Conservation (phyloP, 2,113 vertebrate species). For the Sorex fumeus region DNA sequence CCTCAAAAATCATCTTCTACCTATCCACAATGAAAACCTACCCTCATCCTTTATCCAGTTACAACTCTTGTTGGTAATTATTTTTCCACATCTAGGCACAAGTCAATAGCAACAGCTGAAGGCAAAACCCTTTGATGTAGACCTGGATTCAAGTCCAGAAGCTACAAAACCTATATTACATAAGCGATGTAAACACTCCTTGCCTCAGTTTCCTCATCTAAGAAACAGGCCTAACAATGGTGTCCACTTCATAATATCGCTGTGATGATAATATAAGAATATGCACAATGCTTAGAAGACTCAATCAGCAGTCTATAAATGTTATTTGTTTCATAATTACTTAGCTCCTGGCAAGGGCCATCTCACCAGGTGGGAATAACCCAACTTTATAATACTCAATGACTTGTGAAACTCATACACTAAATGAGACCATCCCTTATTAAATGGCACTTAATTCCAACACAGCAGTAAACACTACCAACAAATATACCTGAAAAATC, state of each 20-base stretch:
- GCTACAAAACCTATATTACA: background rate
- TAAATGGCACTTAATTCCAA: constrained; percentile 38
- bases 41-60: background rate
- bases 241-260: background rate
- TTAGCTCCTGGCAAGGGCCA: constrained; percentile 49
- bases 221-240: background rate
- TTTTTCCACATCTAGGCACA: constrained; percentile 9
- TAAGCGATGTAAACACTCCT: background rate
- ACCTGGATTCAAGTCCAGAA: constrained; percentile 30
- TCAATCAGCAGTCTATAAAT: background rate
- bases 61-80: background rate
- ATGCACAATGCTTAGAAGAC: background rate
- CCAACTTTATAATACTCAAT: constrained; percentile 54
- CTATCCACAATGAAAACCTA: background rate
- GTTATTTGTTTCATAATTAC: constrained; percentile 19
- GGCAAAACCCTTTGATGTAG: background rate
- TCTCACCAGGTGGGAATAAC: constrained; percentile 21
- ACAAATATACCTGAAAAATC: constrained; percentile 8
- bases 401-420: constrained; percentile 41
- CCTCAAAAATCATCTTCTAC: constrained; percentile 16
- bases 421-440: background rate
- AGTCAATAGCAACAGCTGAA: background rate
- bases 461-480: constrained; percentile 12
- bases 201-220: constrained; percentile 8
- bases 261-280: constrained; percentile 5